Conservation (phyloP, 2,113 vertebrate genomes). For the Pandion haliaetus region DNA sequence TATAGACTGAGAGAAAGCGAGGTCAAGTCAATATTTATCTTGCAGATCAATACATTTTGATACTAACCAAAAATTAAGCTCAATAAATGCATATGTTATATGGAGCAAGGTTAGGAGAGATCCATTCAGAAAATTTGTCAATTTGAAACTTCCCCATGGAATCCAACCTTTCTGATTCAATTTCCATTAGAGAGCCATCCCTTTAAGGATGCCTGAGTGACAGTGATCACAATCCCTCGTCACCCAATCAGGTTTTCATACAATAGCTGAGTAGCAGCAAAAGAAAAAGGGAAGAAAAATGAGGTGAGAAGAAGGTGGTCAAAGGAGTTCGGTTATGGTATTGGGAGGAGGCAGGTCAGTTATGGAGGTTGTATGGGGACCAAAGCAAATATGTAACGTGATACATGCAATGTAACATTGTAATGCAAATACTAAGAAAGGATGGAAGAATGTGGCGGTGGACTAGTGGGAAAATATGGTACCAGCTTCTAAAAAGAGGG, state of each 20-base stretch:
- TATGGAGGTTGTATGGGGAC: not conserved
- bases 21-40: conserved; percentile 81
- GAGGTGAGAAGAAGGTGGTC: not conserved
- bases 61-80: conserved; percentile 73
- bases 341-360: not conserved
- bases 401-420: not conserved
- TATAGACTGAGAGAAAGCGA: conserved; percentile 75
- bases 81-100: conserved; percentile 59
- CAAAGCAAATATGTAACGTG: not conserved
- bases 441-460: not conserved
- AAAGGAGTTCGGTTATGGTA: rapidly evolving
- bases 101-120: conserved; percentile 40
- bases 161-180: not conserved
- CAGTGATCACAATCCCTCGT: not conserved
- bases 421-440: not conserved
- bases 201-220: conserved; percentile 2
- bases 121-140: conserved; percentile 50
- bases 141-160: conserved; percentile 50
- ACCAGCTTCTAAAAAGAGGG: not conserved
- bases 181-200: not conserved
- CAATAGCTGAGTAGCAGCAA: not conserved
- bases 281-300: not conserved
- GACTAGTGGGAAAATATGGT: no score
- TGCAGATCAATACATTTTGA: conserved; percentile 76
- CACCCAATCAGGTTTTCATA: not conserved